Evolutionary conservation across 2,113 vertebrate genomes (phyloP), one percentile per base, ranked within the genome.

Genomic region (Trematomus loennbergii): DNA sequence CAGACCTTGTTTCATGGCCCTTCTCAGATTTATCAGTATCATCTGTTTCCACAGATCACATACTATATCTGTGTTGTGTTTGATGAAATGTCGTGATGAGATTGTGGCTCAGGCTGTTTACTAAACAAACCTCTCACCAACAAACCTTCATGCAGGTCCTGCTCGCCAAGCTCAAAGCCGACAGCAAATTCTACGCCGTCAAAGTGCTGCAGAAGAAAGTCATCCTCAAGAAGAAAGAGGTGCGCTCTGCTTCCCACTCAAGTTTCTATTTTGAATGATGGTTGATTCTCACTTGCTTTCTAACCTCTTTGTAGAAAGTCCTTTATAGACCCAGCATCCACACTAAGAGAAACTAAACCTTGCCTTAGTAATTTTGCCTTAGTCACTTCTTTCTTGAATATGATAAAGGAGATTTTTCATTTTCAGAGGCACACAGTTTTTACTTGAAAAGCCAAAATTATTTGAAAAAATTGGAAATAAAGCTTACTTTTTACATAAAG

Each of bases 141-240:
- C 70, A 72, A 75, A 82, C 83, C 79, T 87, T 18, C 79, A 88
- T 89, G 83, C 93, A 99, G 98, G 98, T 99, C 61, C 95, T 99
- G 16, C 94, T 99, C 76, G 97, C 98, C 74, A 99, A 99, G 80
- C 96, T 91, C 76, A 99, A 98, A 92, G 96, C 96, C 0, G 97
- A 99, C 0, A 96, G 94, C 58, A 97, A 90, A 6, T 99, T 98
- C 89, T 99, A 98, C 1, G 98, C 98, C 0, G 96, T 99, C 61
- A 99, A 99, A 89, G 98, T 99, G 83, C 93, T 99, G 82, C 97
- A 99, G 91, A 99, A 99, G 94, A 99, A 99, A 92, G 96, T 97
- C 45, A 97, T 99, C 70, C 93, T 99, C 62, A 99, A 99, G 96
- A 97, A 97, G 74, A 98, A 99, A 85, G 98, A 99, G 97, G 98